phyloP scores from a whole-genome alignment of 1,140 invertebrate genomes.

The Atopsyche davidsoni region DNA sequence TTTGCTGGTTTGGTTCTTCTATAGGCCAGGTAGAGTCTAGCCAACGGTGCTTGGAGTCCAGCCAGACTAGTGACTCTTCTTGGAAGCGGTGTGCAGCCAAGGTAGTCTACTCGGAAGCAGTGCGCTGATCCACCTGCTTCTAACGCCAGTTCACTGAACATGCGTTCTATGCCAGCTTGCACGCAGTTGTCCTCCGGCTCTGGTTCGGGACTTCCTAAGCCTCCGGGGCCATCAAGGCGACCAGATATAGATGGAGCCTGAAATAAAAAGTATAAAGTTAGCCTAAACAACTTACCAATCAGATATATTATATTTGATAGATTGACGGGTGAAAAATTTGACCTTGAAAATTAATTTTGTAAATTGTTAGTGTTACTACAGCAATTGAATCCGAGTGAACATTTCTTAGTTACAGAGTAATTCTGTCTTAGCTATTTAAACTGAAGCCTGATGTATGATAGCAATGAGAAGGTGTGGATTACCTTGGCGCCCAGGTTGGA shows the following conservation, averaged over 20 bases:
- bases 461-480: no score
- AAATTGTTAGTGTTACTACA: no score
- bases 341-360: not conserved
- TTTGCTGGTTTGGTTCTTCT: conserved; percentile 46
- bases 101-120: conserved; percentile 68
- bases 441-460: no score
- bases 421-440: no score
- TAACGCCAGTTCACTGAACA: conserved; percentile 75
- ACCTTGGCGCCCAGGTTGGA: no score
- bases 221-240: conserved; percentile 26
- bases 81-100: conserved; percentile 70
- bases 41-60: conserved; percentile 73
- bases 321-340: no score
- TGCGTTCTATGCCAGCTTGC: conserved; percentile 76
- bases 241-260: conserved; percentile 27
- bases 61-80: conserved; percentile 75
- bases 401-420: no score
- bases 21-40: conserved; percentile 69
- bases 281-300: not conserved
- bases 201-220: conserved; percentile 11
- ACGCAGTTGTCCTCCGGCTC: conserved; percentile 57
- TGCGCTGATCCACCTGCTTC: conserved; percentile 51
- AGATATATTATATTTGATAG: no score
- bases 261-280: not conserved
- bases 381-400: no score